phyloP scores from a whole-genome alignment of 2,113 vertebrate genomes.

The Clinocottus analis region DNA sequence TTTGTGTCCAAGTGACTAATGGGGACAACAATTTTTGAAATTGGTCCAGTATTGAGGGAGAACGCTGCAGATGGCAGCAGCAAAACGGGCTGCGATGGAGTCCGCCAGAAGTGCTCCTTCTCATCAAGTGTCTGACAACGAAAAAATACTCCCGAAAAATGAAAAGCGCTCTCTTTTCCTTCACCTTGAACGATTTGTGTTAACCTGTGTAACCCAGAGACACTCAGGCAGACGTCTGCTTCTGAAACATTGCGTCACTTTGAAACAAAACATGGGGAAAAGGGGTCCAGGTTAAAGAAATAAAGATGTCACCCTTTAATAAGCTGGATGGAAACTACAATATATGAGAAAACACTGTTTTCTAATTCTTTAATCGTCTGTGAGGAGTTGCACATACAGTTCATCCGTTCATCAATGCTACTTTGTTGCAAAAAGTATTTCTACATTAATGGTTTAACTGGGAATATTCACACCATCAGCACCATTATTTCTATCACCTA shows the following conservation, averaged over 20 bases:
- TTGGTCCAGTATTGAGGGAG: neutral
- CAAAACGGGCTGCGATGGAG: neutral
- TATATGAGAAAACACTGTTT: neutral
- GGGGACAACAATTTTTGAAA: neutral
- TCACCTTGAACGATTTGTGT: neutral
- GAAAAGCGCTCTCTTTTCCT: neutral
- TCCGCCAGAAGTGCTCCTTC: neutral
- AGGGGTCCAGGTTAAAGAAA: neutral
- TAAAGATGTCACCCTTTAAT: neutral
- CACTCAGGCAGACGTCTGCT: neutral
- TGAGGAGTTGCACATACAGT: too few relatives aligned
- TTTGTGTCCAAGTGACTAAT: neutral
- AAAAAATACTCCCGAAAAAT: too few relatives aligned
- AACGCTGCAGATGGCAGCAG: neutral
- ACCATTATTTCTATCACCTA: neutral
- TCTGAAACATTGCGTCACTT: neutral
- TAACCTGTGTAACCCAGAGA: neutral
- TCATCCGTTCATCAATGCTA: too few relatives aligned
- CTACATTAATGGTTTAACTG: neutral
- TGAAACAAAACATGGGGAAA: neutral
- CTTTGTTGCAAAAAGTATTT: too few relatives aligned
- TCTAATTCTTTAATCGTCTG: neutral
- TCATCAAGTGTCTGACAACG: neutral
- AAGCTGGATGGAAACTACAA: constrained; percentile 5
- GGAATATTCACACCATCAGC: neutral